These are phyloP conservation scores for Calameuta idolon DNA, from an alignment of 2,888 invertebrate genomes.

Conservation along the genomic window DNA sequence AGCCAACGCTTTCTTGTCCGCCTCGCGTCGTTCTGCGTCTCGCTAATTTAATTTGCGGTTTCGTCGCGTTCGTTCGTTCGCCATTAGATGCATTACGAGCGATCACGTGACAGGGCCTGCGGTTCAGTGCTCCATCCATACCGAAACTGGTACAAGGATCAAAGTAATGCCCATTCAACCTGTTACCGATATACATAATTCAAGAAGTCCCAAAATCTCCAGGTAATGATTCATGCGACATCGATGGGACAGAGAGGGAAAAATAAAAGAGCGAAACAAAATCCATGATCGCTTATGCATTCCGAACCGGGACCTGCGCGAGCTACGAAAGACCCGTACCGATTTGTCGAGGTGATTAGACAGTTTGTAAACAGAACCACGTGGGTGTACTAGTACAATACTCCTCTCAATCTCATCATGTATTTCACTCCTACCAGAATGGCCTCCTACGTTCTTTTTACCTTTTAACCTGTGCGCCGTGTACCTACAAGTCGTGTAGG, in stretches of 20 bases:
- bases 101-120: not conserved
- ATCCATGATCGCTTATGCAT: not conserved
- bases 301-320: not conserved
- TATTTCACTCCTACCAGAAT: constrained; percentile 21
- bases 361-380: constrained; percentile 59
- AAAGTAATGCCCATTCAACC: not conserved
- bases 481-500: not conserved
- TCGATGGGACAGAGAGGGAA: not conserved
- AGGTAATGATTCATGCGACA: not conserved
- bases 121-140: not conserved
- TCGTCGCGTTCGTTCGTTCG: constrained; percentile 56
- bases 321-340: constrained; percentile 15
- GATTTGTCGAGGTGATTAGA: constrained; percentile 54
- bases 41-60: constrained; percentile 66
- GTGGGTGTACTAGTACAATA: constrained; percentile 51
- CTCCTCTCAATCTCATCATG: constrained; percentile 12
- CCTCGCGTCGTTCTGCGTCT: constrained; percentile 54
- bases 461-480: constrained; percentile 14
- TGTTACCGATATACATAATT: not conserved
- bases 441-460: constrained; percentile 24
- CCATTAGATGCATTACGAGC: not conserved
- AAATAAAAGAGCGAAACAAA: not conserved
- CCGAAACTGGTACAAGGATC: not conserved
- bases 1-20: constrained; percentile 62
- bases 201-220: not conserved